Base-by-base conservation (phyloP, 2,888 invertebrate species). In the Temnothorax rugatulus region DNA sequence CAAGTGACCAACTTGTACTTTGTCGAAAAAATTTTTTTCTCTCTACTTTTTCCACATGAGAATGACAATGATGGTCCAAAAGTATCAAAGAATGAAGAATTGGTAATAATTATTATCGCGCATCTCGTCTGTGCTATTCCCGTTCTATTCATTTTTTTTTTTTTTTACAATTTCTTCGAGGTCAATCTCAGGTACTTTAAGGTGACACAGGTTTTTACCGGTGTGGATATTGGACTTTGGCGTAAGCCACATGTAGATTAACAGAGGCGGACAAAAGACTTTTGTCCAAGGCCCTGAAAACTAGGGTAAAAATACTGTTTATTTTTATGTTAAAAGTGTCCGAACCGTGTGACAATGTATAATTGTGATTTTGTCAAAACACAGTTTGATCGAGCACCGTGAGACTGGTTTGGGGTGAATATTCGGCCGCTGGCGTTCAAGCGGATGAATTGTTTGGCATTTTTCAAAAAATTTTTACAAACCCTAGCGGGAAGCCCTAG, bases 261-360 rank as follows among this genome's bases (percentile, higher is more conserved):
- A 98, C 98, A 0, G 99, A 99, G 95, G 96, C 99, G 8, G 99
- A n/a, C n/a, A n/a, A n/a, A 99, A 94, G 99, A 99, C 92, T 96
- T 98, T 84, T 98, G n/a, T 98, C 95, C 97, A 98, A 95, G 99
- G 99, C n/a, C 94, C 99, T 99, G 99, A 99, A 99, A 95, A 97
- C 97, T 61, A 96, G 96, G 95, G 96, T 96, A 91, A 93, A 66
- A 66, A 2, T 44, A 44, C n/a, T n/a, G n/a, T n/a, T n/a, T n/a
- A n/a, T n/a, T 44, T 74, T 68, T 41, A 54, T 4, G 18, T 7
- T 29, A 29, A 38, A 64, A 50, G 5, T 38, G 8, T 4, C n/a
- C n/a, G n/a, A 4, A 13, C 21, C n/a, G n/a, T 71, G 11, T 59
- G 15, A 76, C 9, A 41, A 41, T 47, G 15, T 44, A 7, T 44